Evolutionary conservation across 2,888 invertebrate species (phyloP).

Genomic region (Caenorhabditis japonica): DNA sequence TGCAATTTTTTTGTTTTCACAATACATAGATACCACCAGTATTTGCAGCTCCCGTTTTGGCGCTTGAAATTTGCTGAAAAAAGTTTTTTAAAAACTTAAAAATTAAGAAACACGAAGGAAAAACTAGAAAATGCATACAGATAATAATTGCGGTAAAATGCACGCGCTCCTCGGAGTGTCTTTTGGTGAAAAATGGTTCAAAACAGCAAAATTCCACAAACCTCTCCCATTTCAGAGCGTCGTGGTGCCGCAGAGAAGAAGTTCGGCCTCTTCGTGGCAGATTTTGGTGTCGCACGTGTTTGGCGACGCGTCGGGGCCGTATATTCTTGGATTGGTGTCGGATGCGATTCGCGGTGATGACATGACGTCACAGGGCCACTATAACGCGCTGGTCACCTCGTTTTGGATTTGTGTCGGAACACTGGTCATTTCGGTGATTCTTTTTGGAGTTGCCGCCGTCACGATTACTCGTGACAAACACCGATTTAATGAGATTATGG

Average conservation of each 20-base stretch:
- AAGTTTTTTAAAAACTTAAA: too few species aligned
- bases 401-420: slow-evolving; percentile 64
- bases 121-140: too few species aligned
- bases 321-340: slow-evolving; percentile 85
- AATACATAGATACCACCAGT: too few species aligned
- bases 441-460: slow-evolving; percentile 57
- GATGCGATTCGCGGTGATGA: slow-evolving; percentile 67
- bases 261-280: slow-evolving; percentile 97
- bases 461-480: slow-evolving; percentile 56
- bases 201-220: too few species aligned
- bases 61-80: slow-evolving; percentile 50
- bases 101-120: too few species aligned
- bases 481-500: slow-evolving; percentile 57
- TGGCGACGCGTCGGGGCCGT: slow-evolving; percentile 98
- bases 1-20: too few species aligned
- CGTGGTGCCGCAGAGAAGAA: slow-evolving; percentile 92
- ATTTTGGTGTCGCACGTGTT: slow-evolving; percentile 95
- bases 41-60: neutral
- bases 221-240: too few species aligned
- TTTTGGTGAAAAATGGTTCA: too few species aligned
- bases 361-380: slow-evolving; percentile 45
- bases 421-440: slow-evolving; percentile 56
- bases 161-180: too few species aligned
- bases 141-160: too few species aligned
- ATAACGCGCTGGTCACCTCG: slow-evolving; percentile 51